Evolutionary conservation across 2,113 vertebrate species (phyloP).

Genomic region (Lophura nycthemera): DNA sequence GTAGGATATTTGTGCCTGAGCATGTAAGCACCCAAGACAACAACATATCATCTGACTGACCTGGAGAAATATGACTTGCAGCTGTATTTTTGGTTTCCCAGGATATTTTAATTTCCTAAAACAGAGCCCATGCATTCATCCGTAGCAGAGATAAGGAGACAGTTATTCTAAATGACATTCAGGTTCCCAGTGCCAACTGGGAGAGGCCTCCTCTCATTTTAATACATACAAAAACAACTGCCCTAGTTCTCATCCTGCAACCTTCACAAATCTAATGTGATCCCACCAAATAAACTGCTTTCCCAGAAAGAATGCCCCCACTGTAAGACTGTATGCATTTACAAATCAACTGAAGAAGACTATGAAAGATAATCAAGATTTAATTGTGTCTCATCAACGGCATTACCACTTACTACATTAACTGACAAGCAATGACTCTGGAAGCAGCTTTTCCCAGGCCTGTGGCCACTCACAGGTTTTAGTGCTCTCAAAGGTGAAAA

Average conservation of each 20-base stretch:
- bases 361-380: background rate
- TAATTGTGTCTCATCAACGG: background rate
- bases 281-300: background rate
- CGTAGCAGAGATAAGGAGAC: background rate
- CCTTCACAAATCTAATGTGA: background rate
- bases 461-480: background rate
- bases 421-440: fast-evolving
- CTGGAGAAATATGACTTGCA: background rate
- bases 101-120: background rate
- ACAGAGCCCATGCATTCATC: background rate
- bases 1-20: background rate
- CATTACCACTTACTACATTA: background rate
- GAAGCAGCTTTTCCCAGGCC: background rate
- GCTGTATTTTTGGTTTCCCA: background rate
- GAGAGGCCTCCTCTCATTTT: background rate
- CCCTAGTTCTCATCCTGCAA: background rate
- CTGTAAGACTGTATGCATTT: background rate
- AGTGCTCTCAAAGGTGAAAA: background rate
- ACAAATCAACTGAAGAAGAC: background rate
- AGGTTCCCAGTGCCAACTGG: background rate
- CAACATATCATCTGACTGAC: background rate
- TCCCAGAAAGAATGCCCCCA: background rate
- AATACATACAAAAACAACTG: background rate
- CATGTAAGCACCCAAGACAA: background rate
- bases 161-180: background rate